Conservation (phyloP, 2,113 vertebrate species). For the Neotoma lepida region DNA sequence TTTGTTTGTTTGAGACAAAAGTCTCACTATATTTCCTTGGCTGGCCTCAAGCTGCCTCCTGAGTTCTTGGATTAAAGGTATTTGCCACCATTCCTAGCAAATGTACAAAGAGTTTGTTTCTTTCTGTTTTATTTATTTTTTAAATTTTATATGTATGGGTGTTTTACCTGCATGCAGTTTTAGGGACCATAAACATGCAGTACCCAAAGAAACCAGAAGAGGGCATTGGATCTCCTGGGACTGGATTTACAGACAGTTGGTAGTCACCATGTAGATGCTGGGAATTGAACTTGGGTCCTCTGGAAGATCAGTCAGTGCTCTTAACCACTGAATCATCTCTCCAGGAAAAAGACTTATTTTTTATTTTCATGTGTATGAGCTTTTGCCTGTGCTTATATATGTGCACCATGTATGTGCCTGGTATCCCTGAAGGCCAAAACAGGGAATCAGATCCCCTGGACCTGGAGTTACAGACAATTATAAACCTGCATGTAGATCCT, state of each 20-base stretch:
- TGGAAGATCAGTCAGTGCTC: neutral
- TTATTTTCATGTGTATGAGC: neutral
- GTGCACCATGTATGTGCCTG: neutral
- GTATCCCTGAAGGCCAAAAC: neutral
- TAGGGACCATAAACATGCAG: neutral
- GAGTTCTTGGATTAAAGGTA: neutral
- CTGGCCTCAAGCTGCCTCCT: neutral
- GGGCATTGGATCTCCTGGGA: neutral
- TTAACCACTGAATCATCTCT: neutral
- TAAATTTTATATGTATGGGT: neutral
- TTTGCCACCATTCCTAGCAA: neutral
- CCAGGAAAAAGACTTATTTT: neutral
- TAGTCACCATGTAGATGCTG: neutral
- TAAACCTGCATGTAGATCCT: neutral
- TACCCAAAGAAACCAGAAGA: neutral
- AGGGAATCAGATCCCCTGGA: neutral
- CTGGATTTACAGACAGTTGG: neutral
- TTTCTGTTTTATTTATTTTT: neutral
- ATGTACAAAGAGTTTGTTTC: neutral
- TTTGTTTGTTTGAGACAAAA: neutral
- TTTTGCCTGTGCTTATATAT: neutral
- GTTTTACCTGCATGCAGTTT: neutral
- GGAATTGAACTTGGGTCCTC: neutral
- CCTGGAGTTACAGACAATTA: too few relatives aligned
- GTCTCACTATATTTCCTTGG: neutral